These are phyloP conservation scores for Jordanella pulchra DNA, from an alignment of 2,797 vertebrate genomes.

Conservation along the genomic window DNA sequence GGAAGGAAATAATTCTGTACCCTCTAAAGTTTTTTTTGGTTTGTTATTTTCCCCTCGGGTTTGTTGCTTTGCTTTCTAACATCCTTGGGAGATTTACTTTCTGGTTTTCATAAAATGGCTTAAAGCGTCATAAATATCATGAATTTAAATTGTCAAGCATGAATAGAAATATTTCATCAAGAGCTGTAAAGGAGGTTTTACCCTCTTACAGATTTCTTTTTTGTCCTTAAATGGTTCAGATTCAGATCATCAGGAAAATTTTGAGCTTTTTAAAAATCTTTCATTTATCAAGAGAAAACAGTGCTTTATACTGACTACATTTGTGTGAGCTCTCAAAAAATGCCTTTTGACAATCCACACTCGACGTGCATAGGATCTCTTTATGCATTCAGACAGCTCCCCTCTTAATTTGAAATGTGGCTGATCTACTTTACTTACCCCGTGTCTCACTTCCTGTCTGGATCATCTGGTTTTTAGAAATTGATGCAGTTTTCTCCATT, in stretches of 20 bases:
- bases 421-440: too few relatives aligned
- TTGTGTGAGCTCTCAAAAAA: too few relatives aligned
- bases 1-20: too few relatives aligned
- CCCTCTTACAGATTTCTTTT: neutral
- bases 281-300: neutral
- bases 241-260: too few relatives aligned
- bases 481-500: too few relatives aligned
- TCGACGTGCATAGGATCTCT: too few relatives aligned
- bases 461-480: too few relatives aligned
- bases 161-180: neutral
- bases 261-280: neutral
- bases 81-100: neutral
- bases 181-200: neutral
- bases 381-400: too few relatives aligned
- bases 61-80: neutral
- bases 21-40: neutral
- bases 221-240: neutral
- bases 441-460: too few relatives aligned
- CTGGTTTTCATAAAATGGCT: neutral
- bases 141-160: neutral
- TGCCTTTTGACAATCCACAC: too few relatives aligned
- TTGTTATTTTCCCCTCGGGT: too few relatives aligned
- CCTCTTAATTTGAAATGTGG: too few relatives aligned
- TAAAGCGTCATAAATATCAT: neutral
- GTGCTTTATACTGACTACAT: neutral